A percentile compares a stretch with the other conserved stretches of the same genome.
Conservation (phyloP, 2,797 vertebrate genomes). For the Enteromius unitaeniatus region DNA sequence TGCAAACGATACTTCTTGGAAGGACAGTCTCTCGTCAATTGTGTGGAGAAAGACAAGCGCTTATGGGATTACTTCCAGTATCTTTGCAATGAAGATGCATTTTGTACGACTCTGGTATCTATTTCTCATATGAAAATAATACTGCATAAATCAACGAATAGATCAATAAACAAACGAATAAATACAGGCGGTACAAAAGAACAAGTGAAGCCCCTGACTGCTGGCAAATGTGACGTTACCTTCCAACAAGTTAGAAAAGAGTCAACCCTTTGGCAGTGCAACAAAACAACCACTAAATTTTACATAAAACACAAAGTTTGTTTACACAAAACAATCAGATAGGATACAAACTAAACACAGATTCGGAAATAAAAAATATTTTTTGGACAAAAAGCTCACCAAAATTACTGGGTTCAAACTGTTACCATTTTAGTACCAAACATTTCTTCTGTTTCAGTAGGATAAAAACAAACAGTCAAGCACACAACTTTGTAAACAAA, state of each 20-base stretch:
- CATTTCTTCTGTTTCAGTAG: background rate
- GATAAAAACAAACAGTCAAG: conserved; percentile 1
- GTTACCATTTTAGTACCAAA: background rate
- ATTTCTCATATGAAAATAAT: conserved; percentile 75
- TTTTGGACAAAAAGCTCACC: background rate
- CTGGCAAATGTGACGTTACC: conserved; percentile 95
- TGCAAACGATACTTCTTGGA: conserved; percentile 86
- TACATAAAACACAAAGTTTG: conserved; percentile 18
- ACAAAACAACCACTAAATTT: conserved; percentile 55
- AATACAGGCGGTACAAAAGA: conserved; percentile 56
- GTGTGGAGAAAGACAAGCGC: conserved; percentile 76
- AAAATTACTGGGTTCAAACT: background rate
- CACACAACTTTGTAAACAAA: conserved; percentile 63
- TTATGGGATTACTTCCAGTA: conserved; percentile 85
- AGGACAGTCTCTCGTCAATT: conserved; percentile 82
- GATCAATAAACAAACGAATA: conserved; percentile 52
- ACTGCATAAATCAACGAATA: conserved; percentile 55
- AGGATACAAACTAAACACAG: conserved; percentile 4
- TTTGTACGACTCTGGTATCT: conserved; percentile 76
- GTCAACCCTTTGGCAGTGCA: conserved; percentile 90
- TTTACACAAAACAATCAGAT: conserved; percentile 9
- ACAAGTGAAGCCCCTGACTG: conserved; percentile 67
- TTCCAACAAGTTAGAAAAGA: conserved; percentile 99
- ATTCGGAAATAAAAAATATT: background rate
- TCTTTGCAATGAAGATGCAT: conserved; percentile 79